Conservation (phyloP, 2,797 vertebrate species). For the Phalanger gymnotis region DNA sequence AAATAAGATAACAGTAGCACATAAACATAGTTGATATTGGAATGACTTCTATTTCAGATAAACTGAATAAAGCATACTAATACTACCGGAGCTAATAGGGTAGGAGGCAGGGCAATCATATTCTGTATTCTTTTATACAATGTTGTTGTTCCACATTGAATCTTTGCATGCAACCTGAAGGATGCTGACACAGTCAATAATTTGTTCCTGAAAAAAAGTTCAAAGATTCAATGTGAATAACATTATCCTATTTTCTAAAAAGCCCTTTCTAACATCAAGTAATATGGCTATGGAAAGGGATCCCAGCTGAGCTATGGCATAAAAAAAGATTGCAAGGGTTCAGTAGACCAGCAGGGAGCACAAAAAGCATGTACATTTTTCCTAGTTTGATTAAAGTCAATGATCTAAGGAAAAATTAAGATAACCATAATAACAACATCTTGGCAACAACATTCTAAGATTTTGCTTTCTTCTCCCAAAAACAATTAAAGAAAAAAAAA, state of each 20-base stretch:
- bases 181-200: conserved; percentile 78
- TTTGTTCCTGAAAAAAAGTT: conserved; percentile 66
- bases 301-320: conserved; percentile 69
- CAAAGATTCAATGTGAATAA: conserved; percentile 77
- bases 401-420: conserved; percentile 70
- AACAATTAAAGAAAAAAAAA: conserved; percentile 21
- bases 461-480: conserved; percentile 28
- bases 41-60: conserved; percentile 56
- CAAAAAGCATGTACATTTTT: conserved; percentile 52
- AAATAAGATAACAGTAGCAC: conserved; percentile 62
- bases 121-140: conserved; percentile 63
- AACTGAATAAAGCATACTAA: conserved; percentile 39
- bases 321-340: conserved; percentile 60
- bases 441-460: conserved; percentile 45
- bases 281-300: conserved; percentile 61
- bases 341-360: conserved; percentile 64
- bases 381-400: conserved; percentile 72
- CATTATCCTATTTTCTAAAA: conserved; percentile 76
- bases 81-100: conserved; percentile 62
- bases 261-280: conserved; percentile 49
- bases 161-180: conserved; percentile 58
- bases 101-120: conserved; percentile 56
- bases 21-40: conserved; percentile 52
- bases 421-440: conserved; percentile 51
- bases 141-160: conserved; percentile 61